phyloP scores from a whole-genome alignment of 1,140 invertebrate species.

The Drosophila gunungcola region DNA sequence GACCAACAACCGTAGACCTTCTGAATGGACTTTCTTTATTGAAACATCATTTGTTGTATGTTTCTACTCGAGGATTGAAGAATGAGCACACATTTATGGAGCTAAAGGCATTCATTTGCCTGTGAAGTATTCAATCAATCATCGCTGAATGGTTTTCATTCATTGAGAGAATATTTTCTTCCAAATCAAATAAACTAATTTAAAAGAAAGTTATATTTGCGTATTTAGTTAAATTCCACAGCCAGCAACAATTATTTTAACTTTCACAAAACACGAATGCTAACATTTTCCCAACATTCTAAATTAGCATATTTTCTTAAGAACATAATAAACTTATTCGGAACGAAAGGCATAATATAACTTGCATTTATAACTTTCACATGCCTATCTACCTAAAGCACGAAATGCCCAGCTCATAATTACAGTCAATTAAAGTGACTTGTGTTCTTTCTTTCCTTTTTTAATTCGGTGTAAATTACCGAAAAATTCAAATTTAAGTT shows the following conservation, averaged over 20 bases:
- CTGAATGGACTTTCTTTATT: neutral
- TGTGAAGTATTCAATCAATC: neutral
- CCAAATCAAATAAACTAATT: neutral
- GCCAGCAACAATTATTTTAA: too few relatives aligned
- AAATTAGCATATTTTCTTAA: constrained; percentile 3
- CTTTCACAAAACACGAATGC: too few relatives aligned
- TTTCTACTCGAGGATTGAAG: too few relatives aligned
- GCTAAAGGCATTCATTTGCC: too few relatives aligned
- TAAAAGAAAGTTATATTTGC: neutral
- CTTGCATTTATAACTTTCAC: constrained; percentile 13
- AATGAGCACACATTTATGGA: neutral
- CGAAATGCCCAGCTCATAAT: constrained; percentile 10
- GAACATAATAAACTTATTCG: neutral
- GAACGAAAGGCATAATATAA: neutral
- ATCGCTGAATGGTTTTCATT: neutral
- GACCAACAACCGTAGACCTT: neutral
- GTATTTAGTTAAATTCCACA: too few relatives aligned
- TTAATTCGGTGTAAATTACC: constrained; percentile 23
- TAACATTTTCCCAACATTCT: neutral
- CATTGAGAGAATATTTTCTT: neutral
- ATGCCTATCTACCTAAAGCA: neutral
- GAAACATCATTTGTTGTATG: neutral
- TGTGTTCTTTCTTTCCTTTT: neutral
- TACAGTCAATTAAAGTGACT: constrained; percentile 20
- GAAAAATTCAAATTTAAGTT: constrained; percentile 30